A percentile compares a stretch with the other conserved stretches of the same genome.
These are phyloP conservation scores for Brachionichthys hirsutus DNA, from an alignment of 2,113 vertebrate genomes.

Conservation along the genomic window DNA sequence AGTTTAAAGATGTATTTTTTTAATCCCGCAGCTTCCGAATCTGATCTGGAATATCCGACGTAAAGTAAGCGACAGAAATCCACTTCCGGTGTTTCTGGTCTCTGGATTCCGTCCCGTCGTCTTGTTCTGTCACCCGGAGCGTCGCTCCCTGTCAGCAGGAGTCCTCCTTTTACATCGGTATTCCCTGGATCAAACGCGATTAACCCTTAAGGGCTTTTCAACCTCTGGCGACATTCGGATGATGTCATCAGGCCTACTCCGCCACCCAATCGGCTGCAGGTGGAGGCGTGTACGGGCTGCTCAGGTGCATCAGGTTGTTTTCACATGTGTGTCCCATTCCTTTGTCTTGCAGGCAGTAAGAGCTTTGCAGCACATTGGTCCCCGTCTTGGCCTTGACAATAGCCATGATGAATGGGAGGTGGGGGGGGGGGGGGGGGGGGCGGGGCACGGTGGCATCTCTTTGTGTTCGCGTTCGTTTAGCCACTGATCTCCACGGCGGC, in stretches of 20 bases:
- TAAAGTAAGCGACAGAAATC: too few species aligned
- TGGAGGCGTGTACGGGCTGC: background rate
- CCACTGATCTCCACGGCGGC: constrained; percentile 1
- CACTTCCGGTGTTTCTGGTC: background rate
- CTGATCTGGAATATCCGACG: too few species aligned
- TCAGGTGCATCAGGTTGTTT: constrained; percentile 22
- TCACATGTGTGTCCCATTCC: constrained; percentile 28
- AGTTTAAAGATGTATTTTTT: too few species aligned
- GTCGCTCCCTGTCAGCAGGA: constrained; percentile 35
- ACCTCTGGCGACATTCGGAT: background rate
- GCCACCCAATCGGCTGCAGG: background rate
- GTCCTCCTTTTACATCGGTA: background rate
- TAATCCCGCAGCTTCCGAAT: too few species aligned
- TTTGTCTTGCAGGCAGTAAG: constrained; percentile 52
- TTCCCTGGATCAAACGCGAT: background rate
- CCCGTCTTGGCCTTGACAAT: constrained; percentile 70
- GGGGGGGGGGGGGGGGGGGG: constrained; percentile 23
- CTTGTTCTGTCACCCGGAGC: background rate
- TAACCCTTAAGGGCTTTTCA: background rate
- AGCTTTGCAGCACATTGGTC: constrained; percentile 65
- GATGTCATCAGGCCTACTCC: background rate
- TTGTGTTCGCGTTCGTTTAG: constrained; percentile 34
- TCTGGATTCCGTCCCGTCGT: background rate
- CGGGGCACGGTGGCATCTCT: constrained; percentile 43
- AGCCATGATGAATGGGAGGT: constrained; percentile 54